Base-by-base conservation (phyloP, 2,113 vertebrate genomes). In the Pangasianodon gigas region DNA sequence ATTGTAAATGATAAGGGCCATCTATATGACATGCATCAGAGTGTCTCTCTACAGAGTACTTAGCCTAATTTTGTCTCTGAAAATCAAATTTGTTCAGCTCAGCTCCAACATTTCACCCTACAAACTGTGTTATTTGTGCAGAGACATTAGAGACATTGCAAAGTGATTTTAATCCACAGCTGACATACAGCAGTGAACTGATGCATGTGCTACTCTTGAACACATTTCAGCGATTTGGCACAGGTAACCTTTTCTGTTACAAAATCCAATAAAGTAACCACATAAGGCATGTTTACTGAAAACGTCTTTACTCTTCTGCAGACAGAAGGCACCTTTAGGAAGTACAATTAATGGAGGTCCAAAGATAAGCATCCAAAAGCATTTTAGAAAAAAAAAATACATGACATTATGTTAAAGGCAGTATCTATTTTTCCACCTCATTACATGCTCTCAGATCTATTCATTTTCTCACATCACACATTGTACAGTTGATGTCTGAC, bases 271-370 rank as follows among this genome's bases (percentile, higher is more conserved):
- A 52, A 58, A 82, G 11, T 32, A 46, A 86, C 44, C 60, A 82
- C 46, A 85, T 24, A 58, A 80, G 26, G 19, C 84, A 86, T 18
- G 48, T 60, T 41, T 89, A 58, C 52, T 32, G 71, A 91, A 92
- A 93, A 91, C 80, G 87, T 29, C 16, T 87, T 94, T 94, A 93
- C 90, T 93, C 54, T 62, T 81, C 85, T 90, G 75, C 87, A 83
- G 88, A 89, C 92, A 92, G 92, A 95, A 95, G 95, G 92, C 94
- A 95, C 93, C 86, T 91, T 89, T 84, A 93, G 87, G 77, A 83
- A 85, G 90, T 83, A 92, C 87, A 89, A 89, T 85, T 82, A 84
- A 84, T 56, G 24, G 32, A 41, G 24, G 52, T 87, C 56, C 60
- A 87, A 89, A 91, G 24, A 89, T 62, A 87, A 54, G 13, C 54